Conservation (phyloP, 2,113 vertebrate species). For the Passer montanus region DNA sequence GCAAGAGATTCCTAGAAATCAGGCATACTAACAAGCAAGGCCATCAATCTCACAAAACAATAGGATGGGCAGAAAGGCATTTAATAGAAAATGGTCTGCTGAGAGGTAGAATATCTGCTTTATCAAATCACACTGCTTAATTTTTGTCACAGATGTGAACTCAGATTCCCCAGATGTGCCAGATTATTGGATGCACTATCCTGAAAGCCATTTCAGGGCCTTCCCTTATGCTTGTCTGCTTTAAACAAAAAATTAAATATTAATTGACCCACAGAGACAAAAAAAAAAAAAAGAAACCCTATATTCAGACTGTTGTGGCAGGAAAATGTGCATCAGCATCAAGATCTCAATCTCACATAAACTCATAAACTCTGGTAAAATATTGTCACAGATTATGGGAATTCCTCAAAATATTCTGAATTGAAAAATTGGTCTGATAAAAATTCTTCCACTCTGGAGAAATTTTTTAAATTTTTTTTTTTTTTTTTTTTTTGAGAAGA, state of each 20-base stretch:
- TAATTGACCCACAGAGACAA: neutral
- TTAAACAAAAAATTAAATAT: neutral
- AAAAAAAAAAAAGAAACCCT: neutral
- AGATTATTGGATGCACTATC: neutral
- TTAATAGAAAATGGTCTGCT: neutral
- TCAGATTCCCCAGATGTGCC: accelerated
- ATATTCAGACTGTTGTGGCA: neutral
- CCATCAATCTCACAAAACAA: neutral
- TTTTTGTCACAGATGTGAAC: neutral
- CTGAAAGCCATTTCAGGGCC: neutral
- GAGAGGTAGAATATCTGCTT: neutral
- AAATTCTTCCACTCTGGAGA: neutral
- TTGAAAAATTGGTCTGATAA: neutral
- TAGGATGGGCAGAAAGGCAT: neutral
- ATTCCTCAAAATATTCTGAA: neutral
- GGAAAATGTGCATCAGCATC: neutral
- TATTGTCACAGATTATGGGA: neutral
- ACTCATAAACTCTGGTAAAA: neutral
- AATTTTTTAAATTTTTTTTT: neutral
- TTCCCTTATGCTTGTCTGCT: neutral
- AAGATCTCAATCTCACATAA: neutral
- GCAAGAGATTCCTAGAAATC: neutral
- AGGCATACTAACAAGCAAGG: neutral
- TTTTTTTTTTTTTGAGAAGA: neutral
- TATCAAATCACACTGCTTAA: neutral